phyloP scores from a whole-genome alignment of 2,113 vertebrate species.

The Aviceda subcristata region DNA sequence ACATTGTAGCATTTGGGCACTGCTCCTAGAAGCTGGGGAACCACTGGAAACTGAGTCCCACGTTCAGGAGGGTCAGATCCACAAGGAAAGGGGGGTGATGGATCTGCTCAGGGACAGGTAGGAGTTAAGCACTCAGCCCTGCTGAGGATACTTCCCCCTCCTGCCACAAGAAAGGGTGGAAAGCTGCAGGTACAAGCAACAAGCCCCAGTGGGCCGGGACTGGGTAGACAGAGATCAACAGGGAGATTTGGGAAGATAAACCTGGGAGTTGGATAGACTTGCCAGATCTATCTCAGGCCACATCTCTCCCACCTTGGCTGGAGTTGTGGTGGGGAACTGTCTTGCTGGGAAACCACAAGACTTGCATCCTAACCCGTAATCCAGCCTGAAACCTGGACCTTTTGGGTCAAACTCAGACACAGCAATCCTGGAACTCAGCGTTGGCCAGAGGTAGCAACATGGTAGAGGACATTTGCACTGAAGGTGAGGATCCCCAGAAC shows the following conservation, averaged over 20 bases:
- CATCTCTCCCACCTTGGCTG: background rate
- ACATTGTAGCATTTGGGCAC: rapidly evolving
- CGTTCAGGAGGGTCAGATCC: rapidly evolving
- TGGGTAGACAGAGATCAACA: background rate
- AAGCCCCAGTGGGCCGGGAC: background rate
- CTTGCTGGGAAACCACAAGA: background rate
- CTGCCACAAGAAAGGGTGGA: background rate
- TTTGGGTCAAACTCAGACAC: background rate
- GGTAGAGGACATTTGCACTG: too few relatives aligned
- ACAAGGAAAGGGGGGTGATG: background rate
- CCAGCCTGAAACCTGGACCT: background rate
- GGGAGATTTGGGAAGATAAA: background rate
- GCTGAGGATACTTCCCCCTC: background rate
- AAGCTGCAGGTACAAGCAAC: background rate
- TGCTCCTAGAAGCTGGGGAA: background rate
- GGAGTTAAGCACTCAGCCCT: background rate
- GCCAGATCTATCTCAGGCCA: background rate
- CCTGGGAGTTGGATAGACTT: background rate
- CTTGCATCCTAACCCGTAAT: background rate
- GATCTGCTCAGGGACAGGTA: background rate
- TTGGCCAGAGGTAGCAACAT: background rate
- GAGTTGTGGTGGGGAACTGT: rapidly evolving
- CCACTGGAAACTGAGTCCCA: background rate
- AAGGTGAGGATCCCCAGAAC: background rate
- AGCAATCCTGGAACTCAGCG: rapidly evolving